Evolutionary conservation across 2,797 vertebrate genomes (phyloP), one percentile per base, ranked within the genome.

Genomic region (Myotis pilosus): DNA sequence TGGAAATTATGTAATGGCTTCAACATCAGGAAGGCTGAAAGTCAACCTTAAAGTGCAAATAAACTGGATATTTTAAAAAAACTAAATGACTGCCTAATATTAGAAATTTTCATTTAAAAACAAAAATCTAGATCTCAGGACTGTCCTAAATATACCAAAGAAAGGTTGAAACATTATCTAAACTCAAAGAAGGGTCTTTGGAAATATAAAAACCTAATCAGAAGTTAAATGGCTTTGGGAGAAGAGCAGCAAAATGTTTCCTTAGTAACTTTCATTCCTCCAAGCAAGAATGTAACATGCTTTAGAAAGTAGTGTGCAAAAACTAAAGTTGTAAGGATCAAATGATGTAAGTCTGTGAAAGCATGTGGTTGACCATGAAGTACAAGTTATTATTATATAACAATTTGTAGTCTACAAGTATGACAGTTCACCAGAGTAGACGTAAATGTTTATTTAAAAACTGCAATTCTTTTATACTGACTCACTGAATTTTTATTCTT

Each of bases 401-500:
- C 88, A 91, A 93, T 91, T 47, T 72, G 82, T 87, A 91, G 91
- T 94, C 93, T 84, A 91, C 91, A 93, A 95, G 76, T 79, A 95
- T 51, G 94, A 66, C 82, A 96, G 79, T 84, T 95, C 3, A 3
- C 57, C 49, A 72, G 85, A 84, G 95, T 53, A 96, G 85, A 96
- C 80, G 53, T 93, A 96, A 96, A 97, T 8, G 75, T 80, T 96
- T 97, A 96, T 97, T 97, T 97, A 96, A 97, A 97, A 96, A 94
- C 95, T 92, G 68, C 20, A 94, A 97, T 97, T 97, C 97, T 97
- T 97, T 78, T 89, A 95, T 75, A 89, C 82, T 97, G 97, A 97
- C 90, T 97, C 96, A 97, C 9, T 69, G n/a, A 87, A 91, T 53
- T 95, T 97, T 97, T 94, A 95, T 86, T 96, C 92, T 96, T 96